These are phyloP conservation scores for Oryzias celebensis DNA, from an alignment of 2,113 vertebrate species.

Conservation along the genomic window DNA sequence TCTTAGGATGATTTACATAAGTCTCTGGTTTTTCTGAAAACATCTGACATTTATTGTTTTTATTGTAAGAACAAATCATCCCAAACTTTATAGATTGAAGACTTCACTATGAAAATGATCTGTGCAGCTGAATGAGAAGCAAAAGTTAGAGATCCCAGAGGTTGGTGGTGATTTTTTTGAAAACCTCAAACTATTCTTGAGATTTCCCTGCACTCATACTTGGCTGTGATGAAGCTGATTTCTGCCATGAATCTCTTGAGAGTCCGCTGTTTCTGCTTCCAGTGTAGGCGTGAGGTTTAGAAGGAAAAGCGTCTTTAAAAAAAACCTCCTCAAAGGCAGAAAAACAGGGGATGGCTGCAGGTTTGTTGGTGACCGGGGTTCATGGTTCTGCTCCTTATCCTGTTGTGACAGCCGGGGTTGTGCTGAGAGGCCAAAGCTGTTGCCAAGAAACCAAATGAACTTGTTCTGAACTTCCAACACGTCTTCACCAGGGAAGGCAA, in stretches of 20 bases:
- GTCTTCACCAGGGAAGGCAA: slow-evolving; percentile 7
- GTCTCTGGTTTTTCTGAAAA: too few species aligned
- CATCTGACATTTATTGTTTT: too few species aligned
- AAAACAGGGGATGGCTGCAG: neutral
- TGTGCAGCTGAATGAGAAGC: neutral
- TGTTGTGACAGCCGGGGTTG: slow-evolving; percentile 23
- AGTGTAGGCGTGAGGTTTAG: slow-evolving; percentile 1
- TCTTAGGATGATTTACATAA: too few species aligned
- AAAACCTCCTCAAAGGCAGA: slow-evolving; percentile 4
- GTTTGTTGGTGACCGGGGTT: slow-evolving; percentile 20
- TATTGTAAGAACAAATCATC: too few species aligned
- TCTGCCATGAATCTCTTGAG: slow-evolving; percentile 35
- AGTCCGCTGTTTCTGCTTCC: too few species aligned
- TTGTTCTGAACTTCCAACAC: slow-evolving; percentile 48
- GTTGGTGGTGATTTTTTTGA: neutral
- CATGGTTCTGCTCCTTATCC: slow-evolving; percentile 21
- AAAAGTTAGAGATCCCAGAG: neutral
- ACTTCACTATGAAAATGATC: too few species aligned
- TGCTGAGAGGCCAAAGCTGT: slow-evolving; percentile 40
- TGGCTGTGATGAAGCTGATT: slow-evolving; percentile 20
- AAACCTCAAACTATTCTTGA: neutral
- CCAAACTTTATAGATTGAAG: too few species aligned
- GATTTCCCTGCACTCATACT: slow-evolving; percentile 19
- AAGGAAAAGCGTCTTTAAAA: neutral
- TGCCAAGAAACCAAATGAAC: slow-evolving; percentile 61